Conservation (phyloP, 2,797 vertebrate genomes). For the Columba guinea region DNA sequence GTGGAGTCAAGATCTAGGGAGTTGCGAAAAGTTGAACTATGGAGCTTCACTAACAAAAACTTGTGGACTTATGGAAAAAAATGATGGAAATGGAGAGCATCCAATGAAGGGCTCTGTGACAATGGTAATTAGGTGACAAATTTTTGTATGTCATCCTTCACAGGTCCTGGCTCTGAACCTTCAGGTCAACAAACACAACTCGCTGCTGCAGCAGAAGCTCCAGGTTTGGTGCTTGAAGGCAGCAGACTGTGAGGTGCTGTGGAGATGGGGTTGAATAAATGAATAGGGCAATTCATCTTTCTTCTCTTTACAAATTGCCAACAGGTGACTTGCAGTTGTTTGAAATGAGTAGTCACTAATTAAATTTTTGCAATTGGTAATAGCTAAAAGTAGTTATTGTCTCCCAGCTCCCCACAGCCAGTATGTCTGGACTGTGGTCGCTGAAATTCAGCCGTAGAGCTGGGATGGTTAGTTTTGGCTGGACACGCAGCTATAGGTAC, state of each 20-base stretch:
- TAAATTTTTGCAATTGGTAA: neutral
- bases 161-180: neutral
- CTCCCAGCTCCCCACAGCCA: slow-evolving; percentile 7
- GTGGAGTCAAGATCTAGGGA: neutral
- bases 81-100: neutral
- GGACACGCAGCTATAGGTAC: neutral
- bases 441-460: neutral
- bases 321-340: neutral
- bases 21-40: neutral
- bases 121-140: neutral
- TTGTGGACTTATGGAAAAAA: neutral
- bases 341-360: neutral
- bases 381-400: neutral
- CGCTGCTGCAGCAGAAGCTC: neutral
- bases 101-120: neutral
- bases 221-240: neutral
- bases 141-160: neutral
- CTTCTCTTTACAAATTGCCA: neutral
- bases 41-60: neutral
- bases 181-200: neutral
- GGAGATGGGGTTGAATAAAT: neutral
- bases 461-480: slow-evolving; percentile 10
- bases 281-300: neutral
- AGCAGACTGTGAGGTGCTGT: neutral
- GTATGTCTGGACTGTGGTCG: neutral